phyloP scores from a whole-genome alignment of 2,113 vertebrate genomes.

The Gymnogyps californianus region DNA sequence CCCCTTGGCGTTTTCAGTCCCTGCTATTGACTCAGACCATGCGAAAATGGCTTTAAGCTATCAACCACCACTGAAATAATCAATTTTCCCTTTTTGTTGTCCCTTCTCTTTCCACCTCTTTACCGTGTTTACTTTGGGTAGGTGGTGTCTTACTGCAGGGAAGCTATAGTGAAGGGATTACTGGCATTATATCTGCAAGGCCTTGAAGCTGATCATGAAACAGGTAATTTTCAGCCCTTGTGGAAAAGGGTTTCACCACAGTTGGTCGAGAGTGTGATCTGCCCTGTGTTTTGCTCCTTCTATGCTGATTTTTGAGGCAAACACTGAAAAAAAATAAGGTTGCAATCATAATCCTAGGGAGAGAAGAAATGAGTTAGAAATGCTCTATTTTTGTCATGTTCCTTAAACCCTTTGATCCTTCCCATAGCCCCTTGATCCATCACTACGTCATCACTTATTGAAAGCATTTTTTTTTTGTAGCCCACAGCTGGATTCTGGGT shows the following conservation, averaged over 20 bases:
- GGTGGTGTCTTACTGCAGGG: background rate
- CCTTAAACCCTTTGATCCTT: conserved; percentile 36
- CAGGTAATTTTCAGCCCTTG: background rate
- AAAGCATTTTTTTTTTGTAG: background rate
- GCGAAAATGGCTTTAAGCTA: background rate
- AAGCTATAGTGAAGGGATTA: background rate
- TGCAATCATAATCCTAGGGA: background rate
- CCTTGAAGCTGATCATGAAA: background rate
- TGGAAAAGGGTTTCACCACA: background rate
- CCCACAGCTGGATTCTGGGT: conserved; percentile 8
- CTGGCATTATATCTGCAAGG: background rate
- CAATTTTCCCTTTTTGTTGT: background rate
- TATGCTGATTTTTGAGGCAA: background rate
- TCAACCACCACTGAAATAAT: background rate
- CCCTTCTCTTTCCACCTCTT: background rate
- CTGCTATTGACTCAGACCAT: background rate
- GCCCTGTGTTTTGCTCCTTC: background rate
- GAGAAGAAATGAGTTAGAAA: background rate
- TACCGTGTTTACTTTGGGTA: background rate
- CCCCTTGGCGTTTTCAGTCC: background rate
- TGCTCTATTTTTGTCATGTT: conserved; percentile 21
- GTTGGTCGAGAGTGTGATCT: background rate
- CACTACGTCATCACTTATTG: background rate
- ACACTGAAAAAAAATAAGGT: background rate
- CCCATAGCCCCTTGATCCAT: conserved; percentile 26